Evolutionary conservation across 2,888 invertebrate species (phyloP).

Genomic region (Achlya flavicornis): DNA sequence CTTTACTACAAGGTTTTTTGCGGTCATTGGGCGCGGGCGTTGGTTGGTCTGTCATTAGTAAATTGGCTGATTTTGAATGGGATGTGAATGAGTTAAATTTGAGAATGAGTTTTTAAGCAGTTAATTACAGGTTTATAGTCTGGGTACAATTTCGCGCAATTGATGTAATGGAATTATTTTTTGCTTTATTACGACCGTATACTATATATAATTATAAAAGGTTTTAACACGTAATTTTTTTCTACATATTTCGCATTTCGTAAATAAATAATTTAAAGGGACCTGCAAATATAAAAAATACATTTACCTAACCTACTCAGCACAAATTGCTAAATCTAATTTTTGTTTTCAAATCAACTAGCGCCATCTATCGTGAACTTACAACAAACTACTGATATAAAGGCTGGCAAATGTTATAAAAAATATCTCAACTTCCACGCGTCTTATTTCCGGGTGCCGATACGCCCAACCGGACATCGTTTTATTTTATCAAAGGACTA

Average conservation of each 20-base stretch:
- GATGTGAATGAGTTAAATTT: constrained; percentile 15
- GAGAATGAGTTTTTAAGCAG: background rate
- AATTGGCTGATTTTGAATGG: constrained; percentile 63
- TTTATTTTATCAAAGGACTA: constrained; percentile 8
- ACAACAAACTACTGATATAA: background rate
- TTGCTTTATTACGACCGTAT: no score
- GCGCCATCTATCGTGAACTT: constrained; percentile 25
- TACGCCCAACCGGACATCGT: constrained; percentile 4
- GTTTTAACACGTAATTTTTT: no score
- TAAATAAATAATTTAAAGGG: no score
- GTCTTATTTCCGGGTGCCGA: background rate
- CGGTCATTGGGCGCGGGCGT: constrained; percentile 51
- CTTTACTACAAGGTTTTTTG: constrained; percentile 60
- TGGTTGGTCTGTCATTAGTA: constrained; percentile 63
- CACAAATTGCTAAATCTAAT: no score
- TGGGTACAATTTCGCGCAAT: no score
- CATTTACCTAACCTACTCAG: no score
- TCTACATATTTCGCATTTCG: no score
- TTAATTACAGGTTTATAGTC: background rate
- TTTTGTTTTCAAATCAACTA: constrained; percentile 11
- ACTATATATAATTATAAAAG: no score
- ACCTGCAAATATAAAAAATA: no score
- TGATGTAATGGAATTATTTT: no score
- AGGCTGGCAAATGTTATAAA: background rate
- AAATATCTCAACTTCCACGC: background rate